A percentile compares a stretch with the other conserved stretches of the same genome.
Evolutionary conservation across 2,113 vertebrate species (phyloP).

Genomic region (Apaloderma vittatum): DNA sequence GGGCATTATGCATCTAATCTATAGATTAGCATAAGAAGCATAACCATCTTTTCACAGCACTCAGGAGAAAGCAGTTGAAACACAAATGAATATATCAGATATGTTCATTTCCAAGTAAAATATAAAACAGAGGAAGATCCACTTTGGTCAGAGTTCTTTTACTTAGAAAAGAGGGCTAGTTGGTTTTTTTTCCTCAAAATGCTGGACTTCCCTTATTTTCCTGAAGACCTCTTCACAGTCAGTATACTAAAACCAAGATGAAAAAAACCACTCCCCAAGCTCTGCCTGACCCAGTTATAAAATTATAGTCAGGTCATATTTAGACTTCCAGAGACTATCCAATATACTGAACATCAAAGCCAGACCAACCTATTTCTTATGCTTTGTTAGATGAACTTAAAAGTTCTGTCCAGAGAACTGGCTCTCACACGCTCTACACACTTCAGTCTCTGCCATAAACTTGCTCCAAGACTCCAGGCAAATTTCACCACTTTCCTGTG

Average conservation of each 20-base stretch:
- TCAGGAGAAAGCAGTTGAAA: background rate
- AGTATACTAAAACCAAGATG: background rate
- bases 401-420: background rate
- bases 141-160: background rate
- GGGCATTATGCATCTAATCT: conserved; percentile 16
- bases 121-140: background rate
- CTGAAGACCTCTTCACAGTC: background rate
- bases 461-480: background rate
- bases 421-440: background rate
- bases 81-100: background rate
- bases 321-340: background rate
- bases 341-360: background rate
- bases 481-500: background rate
- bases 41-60: background rate
- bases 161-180: background rate
- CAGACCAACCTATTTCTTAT: background rate
- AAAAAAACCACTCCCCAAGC: background rate
- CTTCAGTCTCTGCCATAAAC: background rate
- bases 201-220: background rate
- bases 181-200: background rate
- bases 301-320: background rate
- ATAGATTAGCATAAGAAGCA: conserved; percentile 18
- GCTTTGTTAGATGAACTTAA: background rate
- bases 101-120: background rate
- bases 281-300: background rate